Evolutionary conservation across 92 coral and sea anemone genomes (phyloP), one percentile per base, ranked within the genome.

Genomic region (Montipora capitata): DNA sequence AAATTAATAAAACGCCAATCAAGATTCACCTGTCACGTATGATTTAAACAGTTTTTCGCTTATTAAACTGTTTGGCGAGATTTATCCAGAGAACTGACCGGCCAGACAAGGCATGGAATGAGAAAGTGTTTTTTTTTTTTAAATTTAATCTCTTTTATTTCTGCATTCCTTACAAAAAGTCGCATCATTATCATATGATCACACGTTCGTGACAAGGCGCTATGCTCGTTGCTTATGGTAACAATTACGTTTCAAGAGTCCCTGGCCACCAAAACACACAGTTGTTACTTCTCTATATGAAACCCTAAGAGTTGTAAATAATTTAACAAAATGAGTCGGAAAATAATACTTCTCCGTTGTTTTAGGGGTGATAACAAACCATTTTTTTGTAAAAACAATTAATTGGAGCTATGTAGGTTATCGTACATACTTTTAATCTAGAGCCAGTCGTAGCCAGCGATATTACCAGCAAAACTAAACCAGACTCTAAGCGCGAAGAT

Each of bases 241-340:
- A 41, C 40, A 69, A 69, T 69, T 69, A 71, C 42, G 56, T 42
- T 52, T 71, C 6, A 42, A n/a, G 20, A 79, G 62, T 18, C 73
- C 35, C 3, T 20, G 45, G 64, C n/a, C 27, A 65, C 74, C 63
- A 14, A 65, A 67, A 79, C 27, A 48, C 72, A 13, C 35, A 9
- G 14, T 67, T 65, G 74, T 79, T 79, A 45, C 35, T 35, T 65
- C 84, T 3, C 73, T 27, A 13, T 35, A 14, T 42, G 84, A 79
- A 79, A 62, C 74, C 39, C 45, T 67, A 48, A 48, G 35, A 79
- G 49, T 35, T 44, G 84, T 79, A 45, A 79, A 79, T 79, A 79
- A 79, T 79, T 66, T 64, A 65, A 48, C 58, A 48, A 39, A 65
- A 54, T 27, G 35, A 56, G 20, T 45, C 84, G 43, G 74, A 44